Base-by-base conservation (phyloP, 1,140 invertebrate species). In the Drosophila novamexicana region DNA sequence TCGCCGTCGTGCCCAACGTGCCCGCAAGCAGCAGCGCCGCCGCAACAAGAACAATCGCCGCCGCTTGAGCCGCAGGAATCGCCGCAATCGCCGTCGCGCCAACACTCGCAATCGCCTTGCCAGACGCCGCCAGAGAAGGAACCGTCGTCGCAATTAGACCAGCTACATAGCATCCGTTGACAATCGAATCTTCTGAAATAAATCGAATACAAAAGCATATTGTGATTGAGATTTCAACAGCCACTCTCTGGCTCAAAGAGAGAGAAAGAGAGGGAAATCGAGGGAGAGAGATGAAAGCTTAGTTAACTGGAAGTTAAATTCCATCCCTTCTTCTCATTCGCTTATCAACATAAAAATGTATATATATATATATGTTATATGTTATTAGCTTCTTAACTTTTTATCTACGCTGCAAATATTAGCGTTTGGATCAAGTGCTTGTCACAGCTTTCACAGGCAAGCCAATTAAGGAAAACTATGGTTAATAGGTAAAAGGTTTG, bases 81-180 rank as follows among this genome's bases (percentile, higher is more conserved):
- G 56, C 8, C 32, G 8, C 29, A 64, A 18, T 7, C 64, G 53
- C 6, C 70, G 71, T n/a, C 44, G 63, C 18, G 7, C 7, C 47
- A 58, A 8, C 16, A 45, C 10, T 5, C 79, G 80, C 34, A 40
- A 64, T 2, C 62, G 49, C 16, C 29, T 1, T 18, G 34, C 22
- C 40, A 50, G 61, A 7, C 81, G 71, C 8, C 78, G 81, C 39
- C 58, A 45, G 44, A 62, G 61, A 7, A 68, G 45, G 29, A 77
- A 70, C 56, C 70, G 71, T 47, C 81, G 77, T 5, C 72, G 80
- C 62, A 79, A 73, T 49, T 78, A 59, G 54, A 70, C 10, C 16
- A 29, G 22, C 22, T 29, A 29, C 18, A 29, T n/a, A 22, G 7
- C 22, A 14, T 14, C 29, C 16, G 12, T 22, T 6, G 22, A 37